A percentile compares a stretch with the other conserved stretches of the same genome.
Conservation (phyloP, 1,140 invertebrate genomes). For the Episyrphus balteatus region DNA sequence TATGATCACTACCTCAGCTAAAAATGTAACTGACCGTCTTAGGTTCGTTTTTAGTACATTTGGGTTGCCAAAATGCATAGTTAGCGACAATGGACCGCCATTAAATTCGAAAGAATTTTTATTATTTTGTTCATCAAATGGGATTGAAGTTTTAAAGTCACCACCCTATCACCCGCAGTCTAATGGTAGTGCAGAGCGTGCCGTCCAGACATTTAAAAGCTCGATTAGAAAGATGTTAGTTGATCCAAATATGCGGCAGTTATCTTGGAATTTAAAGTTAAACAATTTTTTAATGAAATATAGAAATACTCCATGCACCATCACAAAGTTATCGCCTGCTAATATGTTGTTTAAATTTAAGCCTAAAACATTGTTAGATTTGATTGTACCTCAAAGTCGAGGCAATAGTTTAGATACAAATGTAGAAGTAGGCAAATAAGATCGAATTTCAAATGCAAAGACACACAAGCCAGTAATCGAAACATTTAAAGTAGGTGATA, state of each 20-base stretch:
- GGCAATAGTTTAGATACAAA: too few species aligned
- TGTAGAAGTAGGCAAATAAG: too few species aligned
- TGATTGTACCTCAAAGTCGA: too few species aligned
- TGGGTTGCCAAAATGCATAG: slow-evolving; percentile 1
- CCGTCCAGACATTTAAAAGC: slow-evolving; percentile 3
- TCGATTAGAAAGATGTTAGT: slow-evolving; percentile 1
- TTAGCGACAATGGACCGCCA: slow-evolving; percentile 5
- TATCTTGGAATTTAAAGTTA: slow-evolving; percentile 2
- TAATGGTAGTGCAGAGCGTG: slow-evolving; percentile 4
- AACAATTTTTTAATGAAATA: slow-evolving; percentile 7
- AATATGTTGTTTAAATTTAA: slow-evolving; percentile 4
- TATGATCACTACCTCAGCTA: slow-evolving; percentile 1
- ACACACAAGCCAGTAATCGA: too few species aligned
- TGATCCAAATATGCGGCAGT: background rate
- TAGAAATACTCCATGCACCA: slow-evolving; percentile 2
- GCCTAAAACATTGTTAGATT: too few species aligned
- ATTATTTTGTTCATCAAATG: slow-evolving; percentile 1
- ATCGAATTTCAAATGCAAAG: too few species aligned
- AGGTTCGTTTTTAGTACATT: background rate
- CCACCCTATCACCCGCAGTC: slow-evolving; percentile 1
- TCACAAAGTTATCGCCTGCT: background rate
- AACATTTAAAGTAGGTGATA: too few species aligned
- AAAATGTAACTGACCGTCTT: background rate
- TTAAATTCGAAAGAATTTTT: slow-evolving; percentile 3
- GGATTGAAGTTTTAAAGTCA: slow-evolving; percentile 1